phyloP scores from a whole-genome alignment of 2,888 invertebrate species.

The Ramazzottius varieornatus region DNA sequence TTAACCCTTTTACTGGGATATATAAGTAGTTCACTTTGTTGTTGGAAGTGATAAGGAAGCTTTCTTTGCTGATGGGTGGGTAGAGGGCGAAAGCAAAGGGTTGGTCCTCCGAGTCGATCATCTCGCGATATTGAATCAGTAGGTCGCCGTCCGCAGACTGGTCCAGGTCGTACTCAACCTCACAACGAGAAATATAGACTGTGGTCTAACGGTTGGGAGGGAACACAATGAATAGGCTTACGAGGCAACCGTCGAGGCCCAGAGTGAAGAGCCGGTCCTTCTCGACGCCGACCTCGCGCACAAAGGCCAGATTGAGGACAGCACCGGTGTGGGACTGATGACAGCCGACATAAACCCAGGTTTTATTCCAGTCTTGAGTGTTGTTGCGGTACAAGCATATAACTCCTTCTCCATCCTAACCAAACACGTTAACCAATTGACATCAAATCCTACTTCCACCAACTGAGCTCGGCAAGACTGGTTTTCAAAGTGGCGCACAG shows the following conservation, averaged over 20 bases:
- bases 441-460: neutral
- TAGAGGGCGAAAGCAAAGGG: neutral
- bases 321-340: neutral
- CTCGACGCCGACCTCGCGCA: neutral
- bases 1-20: neutral
- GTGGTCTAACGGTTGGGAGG: neutral
- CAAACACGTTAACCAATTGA: neutral
- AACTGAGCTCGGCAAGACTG: no score
- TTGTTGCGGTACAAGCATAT: neutral
- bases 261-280: neutral
- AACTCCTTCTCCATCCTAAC: neutral
- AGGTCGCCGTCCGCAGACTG: neutral
- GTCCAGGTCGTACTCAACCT: conserved; percentile 1
- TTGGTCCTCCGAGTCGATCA: neutral
- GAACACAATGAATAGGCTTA: no score
- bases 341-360: neutral
- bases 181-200: neutral
- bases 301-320: neutral
- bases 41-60: neutral
- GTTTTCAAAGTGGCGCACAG: no score
- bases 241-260: neutral
- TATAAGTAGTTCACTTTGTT: neutral
- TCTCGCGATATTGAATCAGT: neutral
- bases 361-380: neutral
- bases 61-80: neutral